phyloP scores from a whole-genome alignment of 2,797 vertebrate species.

The Florisuga fusca region DNA sequence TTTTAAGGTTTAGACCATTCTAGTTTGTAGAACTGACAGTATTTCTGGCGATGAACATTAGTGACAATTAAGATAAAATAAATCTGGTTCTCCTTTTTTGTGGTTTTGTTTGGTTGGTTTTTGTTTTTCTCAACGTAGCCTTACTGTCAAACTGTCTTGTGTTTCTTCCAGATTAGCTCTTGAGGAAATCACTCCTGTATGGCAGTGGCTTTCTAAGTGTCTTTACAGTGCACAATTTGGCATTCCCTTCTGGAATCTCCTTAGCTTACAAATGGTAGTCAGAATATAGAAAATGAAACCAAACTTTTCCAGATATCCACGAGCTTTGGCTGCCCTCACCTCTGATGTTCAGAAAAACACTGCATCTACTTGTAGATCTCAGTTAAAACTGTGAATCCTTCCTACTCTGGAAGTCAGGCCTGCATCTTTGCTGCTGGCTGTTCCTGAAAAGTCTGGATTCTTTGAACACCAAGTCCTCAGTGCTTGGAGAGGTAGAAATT shows the following conservation, averaged over 20 bases:
- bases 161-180: background rate
- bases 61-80: background rate
- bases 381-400: background rate
- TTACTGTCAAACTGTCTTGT: background rate
- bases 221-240: background rate
- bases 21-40: background rate
- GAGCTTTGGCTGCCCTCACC: background rate
- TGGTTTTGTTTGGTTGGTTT: too few species aligned
- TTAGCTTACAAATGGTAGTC: background rate
- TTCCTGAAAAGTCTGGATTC: background rate
- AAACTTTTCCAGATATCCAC: background rate
- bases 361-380: background rate
- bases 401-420: background rate
- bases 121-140: background rate
- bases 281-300: background rate
- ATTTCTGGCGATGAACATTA: background rate
- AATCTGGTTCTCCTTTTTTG: background rate
- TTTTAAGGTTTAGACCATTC: background rate
- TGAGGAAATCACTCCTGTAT: background rate
- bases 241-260: background rate
- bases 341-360: background rate
- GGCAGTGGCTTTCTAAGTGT: background rate
- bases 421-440: accelerated
- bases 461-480: background rate
- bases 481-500: background rate